A percentile compares a stretch with the other conserved stretches of the same genome.
Evolutionary conservation across 2,797 vertebrate species (phyloP).

Genomic region (Tiaroga cobitis): DNA sequence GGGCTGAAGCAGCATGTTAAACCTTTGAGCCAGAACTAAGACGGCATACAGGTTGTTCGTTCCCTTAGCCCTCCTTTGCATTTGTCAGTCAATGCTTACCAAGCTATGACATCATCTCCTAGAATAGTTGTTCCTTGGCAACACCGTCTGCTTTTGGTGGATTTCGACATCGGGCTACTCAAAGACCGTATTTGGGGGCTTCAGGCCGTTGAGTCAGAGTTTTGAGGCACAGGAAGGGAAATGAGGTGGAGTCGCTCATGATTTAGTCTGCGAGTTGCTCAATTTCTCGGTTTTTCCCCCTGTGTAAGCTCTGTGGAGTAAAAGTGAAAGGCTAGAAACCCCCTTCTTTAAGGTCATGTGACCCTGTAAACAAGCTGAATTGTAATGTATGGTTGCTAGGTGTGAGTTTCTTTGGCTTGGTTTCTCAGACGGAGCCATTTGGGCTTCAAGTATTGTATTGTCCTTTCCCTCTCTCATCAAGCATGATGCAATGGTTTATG

Average conservation of each 20-base stretch:
- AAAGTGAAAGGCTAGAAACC: conserved; percentile 25
- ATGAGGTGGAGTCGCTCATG: conserved; percentile 40
- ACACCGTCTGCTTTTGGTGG: background rate
- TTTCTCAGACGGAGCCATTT: background rate
- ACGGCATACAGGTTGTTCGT: conserved; percentile 9
- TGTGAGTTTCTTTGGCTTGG: background rate
- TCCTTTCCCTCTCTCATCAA: background rate
- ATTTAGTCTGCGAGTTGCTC: conserved; percentile 40
- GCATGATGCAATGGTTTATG: background rate
- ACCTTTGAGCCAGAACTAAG: background rate
- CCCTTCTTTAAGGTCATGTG: background rate
- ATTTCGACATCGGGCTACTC: conserved; percentile 42
- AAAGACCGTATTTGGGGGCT: conserved; percentile 17
- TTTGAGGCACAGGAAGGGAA: conserved; percentile 49
- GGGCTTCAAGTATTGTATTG: conserved; percentile 4
- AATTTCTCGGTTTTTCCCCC: conserved; percentile 29
- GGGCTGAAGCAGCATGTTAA: background rate
- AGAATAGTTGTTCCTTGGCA: conserved; percentile 28
- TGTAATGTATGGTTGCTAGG: conserved; percentile 49
- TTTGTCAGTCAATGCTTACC: background rate
- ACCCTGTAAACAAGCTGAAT: conserved; percentile 37
- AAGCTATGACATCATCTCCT: conserved; percentile 4
- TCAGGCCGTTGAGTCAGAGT: conserved; percentile 44
- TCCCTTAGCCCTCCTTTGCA: background rate
- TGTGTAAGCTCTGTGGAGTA: conserved; percentile 30